Evolutionary conservation across 1,140 invertebrate species (phyloP).

Genomic region (Eciton burchellii): DNA sequence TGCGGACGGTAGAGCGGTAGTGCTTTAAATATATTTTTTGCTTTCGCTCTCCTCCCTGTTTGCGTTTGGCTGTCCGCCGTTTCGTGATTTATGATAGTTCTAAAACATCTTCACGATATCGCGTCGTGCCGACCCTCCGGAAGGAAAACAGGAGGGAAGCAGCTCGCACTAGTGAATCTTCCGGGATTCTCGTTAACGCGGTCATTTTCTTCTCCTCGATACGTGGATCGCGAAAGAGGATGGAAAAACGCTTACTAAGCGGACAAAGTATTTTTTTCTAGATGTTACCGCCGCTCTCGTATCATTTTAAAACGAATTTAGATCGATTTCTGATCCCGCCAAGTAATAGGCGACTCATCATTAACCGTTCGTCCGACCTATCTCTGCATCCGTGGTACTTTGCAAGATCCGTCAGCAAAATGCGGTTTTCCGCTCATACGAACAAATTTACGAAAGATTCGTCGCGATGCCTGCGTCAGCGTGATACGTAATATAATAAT

Average conservation of each 20-base stretch:
- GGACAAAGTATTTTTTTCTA: not conserved
- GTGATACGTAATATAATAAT: constrained; percentile 37
- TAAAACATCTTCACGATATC: constrained; percentile 67
- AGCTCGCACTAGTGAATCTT: constrained; percentile 31
- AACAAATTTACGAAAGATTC: constrained; percentile 42
- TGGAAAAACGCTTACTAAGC: constrained; percentile 31
- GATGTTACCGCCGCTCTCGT: constrained; percentile 5
- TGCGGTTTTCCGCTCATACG: constrained; percentile 58
- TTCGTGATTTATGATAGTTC: constrained; percentile 66
- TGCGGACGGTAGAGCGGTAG: not conserved
- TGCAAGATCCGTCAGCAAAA: constrained; percentile 31
- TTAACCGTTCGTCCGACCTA: not conserved
- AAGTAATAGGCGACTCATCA: not conserved
- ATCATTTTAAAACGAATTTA: constrained; percentile 28
- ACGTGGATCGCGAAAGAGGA: not conserved
- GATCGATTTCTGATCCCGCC: constrained; percentile 10
- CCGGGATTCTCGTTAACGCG: constrained; percentile 45
- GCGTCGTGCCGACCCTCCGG: constrained; percentile 22
- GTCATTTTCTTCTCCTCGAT: constrained; percentile 28
- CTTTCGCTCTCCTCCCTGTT: not conserved
- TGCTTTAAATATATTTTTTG: constrained; percentile 60
- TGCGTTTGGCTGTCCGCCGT: constrained; percentile 23
- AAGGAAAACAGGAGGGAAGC: constrained; percentile 46
- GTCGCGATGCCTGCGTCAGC: constrained; percentile 45
- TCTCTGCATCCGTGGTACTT: constrained; percentile 57